phyloP scores from a whole-genome alignment of 2,113 vertebrate species.

The Opisthocomus hoazin region DNA sequence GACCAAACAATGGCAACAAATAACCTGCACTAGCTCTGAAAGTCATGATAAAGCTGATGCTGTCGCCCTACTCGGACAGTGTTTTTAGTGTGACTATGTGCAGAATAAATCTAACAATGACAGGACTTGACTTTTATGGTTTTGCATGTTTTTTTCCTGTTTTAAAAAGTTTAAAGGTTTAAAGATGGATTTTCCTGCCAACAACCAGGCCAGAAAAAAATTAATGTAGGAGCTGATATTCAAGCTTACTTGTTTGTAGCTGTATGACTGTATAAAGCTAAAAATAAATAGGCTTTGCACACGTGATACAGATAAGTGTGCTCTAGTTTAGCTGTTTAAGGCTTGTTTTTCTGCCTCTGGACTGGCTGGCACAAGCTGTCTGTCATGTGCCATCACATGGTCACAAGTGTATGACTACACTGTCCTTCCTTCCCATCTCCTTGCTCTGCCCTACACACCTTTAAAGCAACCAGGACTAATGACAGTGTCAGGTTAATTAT shows the following conservation, averaged over 20 bases:
- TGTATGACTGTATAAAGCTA: conserved; percentile 1
- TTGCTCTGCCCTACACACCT: neutral
- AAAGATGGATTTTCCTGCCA: neutral
- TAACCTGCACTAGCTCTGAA: neutral
- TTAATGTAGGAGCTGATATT: neutral
- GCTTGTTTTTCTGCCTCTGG: neutral
- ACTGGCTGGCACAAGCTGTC: neutral
- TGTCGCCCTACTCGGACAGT: neutral
- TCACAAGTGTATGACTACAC: neutral
- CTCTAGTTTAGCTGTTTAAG: neutral
- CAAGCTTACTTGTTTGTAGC: neutral
- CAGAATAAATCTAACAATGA: neutral
- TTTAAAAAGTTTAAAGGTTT: neutral
- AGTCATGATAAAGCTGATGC: neutral
- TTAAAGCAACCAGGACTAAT: neutral
- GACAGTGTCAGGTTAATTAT: neutral
- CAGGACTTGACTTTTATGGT: neutral
- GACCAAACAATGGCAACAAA: neutral
- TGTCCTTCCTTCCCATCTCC: neutral
- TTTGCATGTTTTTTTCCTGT: neutral
- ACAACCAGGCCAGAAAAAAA: neutral
- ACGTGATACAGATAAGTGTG: neutral
- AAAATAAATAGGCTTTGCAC: conserved; percentile 13
- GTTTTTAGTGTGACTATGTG: neutral
- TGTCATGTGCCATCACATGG: neutral